These are phyloP conservation scores for Platycheirus rosarum DNA, from an alignment of 2,888 invertebrate species.

Conservation along the genomic window DNA sequence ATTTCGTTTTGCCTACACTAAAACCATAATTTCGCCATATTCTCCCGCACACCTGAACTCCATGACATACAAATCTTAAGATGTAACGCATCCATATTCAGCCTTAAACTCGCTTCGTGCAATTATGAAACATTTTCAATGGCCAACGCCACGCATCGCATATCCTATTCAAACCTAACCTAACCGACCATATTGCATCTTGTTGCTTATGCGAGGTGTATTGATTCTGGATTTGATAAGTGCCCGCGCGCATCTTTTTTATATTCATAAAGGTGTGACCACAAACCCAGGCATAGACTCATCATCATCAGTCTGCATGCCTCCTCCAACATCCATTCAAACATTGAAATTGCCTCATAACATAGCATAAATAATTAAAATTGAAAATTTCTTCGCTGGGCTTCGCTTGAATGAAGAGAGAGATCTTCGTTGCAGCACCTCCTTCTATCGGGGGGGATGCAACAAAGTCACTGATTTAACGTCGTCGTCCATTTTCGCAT, in stretches of 20 bases:
- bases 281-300: conserved; percentile 45
- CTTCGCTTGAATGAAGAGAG: background rate
- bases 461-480: conserved; percentile 73
- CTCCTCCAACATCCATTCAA: conserved; percentile 51
- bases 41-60: conserved; percentile 27
- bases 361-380: conserved; percentile 70
- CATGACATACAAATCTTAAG: conserved; percentile 19
- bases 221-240: conserved; percentile 66
- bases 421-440: background rate
- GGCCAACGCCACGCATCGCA: conserved; percentile 47
- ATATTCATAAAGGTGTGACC: conserved; percentile 59
- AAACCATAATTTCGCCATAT: background rate
- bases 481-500: conserved; percentile 71
- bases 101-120: conserved; percentile 39
- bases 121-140: conserved; percentile 59
- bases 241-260: conserved; percentile 58
- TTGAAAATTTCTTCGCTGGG: conserved; percentile 48
- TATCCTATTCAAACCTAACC: conserved; percentile 24
- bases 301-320: conserved; percentile 48
- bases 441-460: conserved; percentile 33
- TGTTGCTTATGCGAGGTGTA: conserved; percentile 27
- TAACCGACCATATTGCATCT: conserved; percentile 32
- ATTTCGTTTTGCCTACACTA: no score
- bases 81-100: conserved; percentile 51
- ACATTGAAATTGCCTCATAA: conserved; percentile 67